A percentile compares a stretch with the other conserved stretches of the same genome.
These are phyloP conservation scores for Urophycis tenuis DNA, from an alignment of 2,797 vertebrate genomes.

Conservation along the genomic window DNA sequence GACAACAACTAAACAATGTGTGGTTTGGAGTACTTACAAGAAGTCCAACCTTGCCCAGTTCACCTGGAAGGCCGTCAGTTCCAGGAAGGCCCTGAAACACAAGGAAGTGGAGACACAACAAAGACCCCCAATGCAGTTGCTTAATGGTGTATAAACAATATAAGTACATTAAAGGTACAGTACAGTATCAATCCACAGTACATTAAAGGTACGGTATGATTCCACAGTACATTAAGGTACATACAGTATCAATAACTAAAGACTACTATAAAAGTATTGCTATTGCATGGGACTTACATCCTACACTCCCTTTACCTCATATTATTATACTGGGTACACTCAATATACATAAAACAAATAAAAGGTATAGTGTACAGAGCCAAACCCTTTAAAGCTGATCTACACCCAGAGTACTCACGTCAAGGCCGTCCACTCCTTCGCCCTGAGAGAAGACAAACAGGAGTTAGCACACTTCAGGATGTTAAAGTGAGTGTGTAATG, in stretches of 20 bases:
- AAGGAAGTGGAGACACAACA: not conserved
- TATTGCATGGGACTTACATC: too few species aligned
- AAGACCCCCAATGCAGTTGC: not conserved
- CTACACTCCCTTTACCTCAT: too few species aligned
- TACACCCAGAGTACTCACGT: conserved; percentile 53
- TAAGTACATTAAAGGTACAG: not conserved
- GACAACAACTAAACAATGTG: not conserved
- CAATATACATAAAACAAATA: not conserved
- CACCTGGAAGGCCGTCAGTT: conserved; percentile 84
- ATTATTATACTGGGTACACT: too few species aligned
- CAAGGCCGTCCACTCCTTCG: conserved; percentile 50
- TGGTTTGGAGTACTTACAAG: conserved; percentile 71
- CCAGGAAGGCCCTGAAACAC: conserved; percentile 80
- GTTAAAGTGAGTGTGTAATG: not conserved
- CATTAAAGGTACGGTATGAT: not conserved
- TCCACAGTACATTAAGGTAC: too few species aligned
- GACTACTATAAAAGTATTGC: too few species aligned
- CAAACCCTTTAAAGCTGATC: too few species aligned
- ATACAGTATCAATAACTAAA: too few species aligned
- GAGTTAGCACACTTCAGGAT: not conserved
- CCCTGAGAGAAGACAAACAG: conserved; percentile 43
- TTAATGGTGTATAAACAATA: not conserved
- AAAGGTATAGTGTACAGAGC: not conserved
- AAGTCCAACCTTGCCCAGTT: conserved; percentile 82
- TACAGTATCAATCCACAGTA: not conserved